Evolutionary conservation across 64 coral and sea anemone species (phyloP), one percentile per base, ranked within the genome.

Genomic region (Dendrophyllia cribrosa): DNA sequence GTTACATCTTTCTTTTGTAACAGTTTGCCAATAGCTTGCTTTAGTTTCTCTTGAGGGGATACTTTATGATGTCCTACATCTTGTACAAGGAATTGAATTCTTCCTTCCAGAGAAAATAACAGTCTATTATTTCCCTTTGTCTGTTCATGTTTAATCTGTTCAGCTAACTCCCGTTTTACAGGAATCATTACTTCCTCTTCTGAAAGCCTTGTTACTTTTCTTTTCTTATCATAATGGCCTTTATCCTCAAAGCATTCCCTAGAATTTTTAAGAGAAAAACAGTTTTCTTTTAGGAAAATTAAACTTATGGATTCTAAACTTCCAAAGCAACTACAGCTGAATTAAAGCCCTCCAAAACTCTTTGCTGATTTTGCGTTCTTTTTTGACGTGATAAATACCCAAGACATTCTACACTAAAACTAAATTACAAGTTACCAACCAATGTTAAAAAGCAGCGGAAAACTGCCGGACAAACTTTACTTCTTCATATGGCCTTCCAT

Each of bases 101-200:
- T 83, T 16, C 80, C 80, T 22, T 83, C 44, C 19, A 83, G 16
- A 14, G 80, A 3, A 21, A 67, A 14, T 60, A 51, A 66, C 51
- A 59, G 66, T 66, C 3, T 83, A 6, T 67, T 19, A 66, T 2
- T 14, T 66, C 7, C 44, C 1, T 46, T 14, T 50, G 20, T 66
- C 5, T 49, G 16, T 51, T 66, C 25, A 49, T 44, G 10, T 17
- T 22, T 64, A 0, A 83, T n/a, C 51, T 67, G 43, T 51, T 83
- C 60, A 9, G 19, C 62, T 2, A 50, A 17, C 16, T 67, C 61
- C 44, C 45, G 25, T 66, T 83, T 65, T 2, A 83, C 50, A 2
- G 80, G 80, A 83, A 83, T 83, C 80, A 67, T 67, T 49, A 83
- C 80, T 66, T 83, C 80, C 3, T 83, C 62, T 51, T 65, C 44